phyloP scores from a whole-genome alignment of 2,113 vertebrate genomes.

The Syrrhaptes paradoxus region DNA sequence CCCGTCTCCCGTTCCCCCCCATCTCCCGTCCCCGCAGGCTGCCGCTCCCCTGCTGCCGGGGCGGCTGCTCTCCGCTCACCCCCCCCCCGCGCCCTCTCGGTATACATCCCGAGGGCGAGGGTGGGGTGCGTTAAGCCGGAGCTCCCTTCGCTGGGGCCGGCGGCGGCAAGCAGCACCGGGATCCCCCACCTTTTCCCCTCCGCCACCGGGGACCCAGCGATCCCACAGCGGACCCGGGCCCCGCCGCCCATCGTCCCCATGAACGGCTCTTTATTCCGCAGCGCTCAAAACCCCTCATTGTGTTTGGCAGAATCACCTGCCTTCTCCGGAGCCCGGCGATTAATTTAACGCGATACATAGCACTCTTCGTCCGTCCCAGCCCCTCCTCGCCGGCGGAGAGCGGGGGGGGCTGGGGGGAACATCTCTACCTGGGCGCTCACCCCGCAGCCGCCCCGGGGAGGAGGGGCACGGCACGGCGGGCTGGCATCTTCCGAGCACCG shows the following conservation, averaged over 20 bases:
- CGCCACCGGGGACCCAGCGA: not conserved
- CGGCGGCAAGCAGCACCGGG: not conserved
- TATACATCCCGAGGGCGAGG: not conserved
- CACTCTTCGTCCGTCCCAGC: not conserved
- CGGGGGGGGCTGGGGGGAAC: not conserved
- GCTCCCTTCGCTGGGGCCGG: not conserved
- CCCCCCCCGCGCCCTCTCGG: not conserved
- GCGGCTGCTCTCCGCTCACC: too few species aligned
- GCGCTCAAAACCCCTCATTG: conserved; percentile 44
- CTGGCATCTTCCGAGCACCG: too few species aligned
- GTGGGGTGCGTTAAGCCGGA: not conserved
- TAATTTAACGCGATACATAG: conserved; percentile 28
- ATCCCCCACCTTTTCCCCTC: not conserved
- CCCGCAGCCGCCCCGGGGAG: not conserved
- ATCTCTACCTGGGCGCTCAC: not conserved
- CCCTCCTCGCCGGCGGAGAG: not conserved
- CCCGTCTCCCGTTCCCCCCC: too few species aligned
- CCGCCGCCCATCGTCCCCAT: not conserved
- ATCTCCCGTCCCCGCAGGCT: not conserved
- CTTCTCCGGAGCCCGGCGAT: conserved; percentile 44
- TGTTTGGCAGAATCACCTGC: conserved; percentile 63
- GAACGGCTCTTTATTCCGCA: conserved; percentile 40
- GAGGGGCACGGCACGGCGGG: not conserved
- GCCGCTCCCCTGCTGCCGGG: too few species aligned
- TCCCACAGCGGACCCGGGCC: not conserved